phyloP scores from a whole-genome alignment of 1,140 invertebrate species.

The Conus ventricosus region DNA sequence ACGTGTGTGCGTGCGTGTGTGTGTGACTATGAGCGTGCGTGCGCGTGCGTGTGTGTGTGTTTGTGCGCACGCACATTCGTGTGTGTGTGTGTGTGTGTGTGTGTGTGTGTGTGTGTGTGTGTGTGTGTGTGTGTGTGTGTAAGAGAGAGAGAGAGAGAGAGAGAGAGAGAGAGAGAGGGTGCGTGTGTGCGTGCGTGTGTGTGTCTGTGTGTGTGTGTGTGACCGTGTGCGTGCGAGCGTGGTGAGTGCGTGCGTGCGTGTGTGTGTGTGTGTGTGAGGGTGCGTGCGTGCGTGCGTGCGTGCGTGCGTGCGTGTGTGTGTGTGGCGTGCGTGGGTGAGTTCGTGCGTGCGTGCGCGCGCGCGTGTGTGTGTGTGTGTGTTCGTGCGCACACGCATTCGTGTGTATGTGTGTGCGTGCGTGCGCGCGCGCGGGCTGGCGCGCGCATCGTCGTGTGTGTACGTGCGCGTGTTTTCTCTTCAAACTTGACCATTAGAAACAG shows the following conservation, averaged over 20 bases:
- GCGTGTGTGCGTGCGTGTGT: too few relatives aligned
- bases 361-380: slow-evolving; percentile 16
- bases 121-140: background rate
- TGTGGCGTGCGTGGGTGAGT: slow-evolving; percentile 8
- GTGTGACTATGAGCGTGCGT: too few relatives aligned
- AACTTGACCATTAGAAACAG: background rate
- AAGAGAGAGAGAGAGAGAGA: too few relatives aligned
- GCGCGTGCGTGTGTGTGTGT: slow-evolving; percentile 9
- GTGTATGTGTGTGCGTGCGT: background rate
- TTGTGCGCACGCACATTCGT: background rate
- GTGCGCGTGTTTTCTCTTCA: background rate
- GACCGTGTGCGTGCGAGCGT: background rate
- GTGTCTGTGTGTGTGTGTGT: background rate
- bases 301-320: background rate
- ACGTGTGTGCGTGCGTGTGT: background rate
- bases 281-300: background rate
- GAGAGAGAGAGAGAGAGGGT: too few relatives aligned
- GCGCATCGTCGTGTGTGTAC: background rate
- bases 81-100: background rate
- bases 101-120: background rate
- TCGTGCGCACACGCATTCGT: background rate
- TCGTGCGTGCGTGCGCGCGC: slow-evolving; percentile 3
- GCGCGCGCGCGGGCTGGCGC: background rate
- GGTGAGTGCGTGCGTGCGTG: too few relatives aligned
- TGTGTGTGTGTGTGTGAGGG: background rate